These are phyloP conservation scores for Cheilosia impressa DNA, from an alignment of 2,888 invertebrate genomes.

Conservation along the genomic window DNA sequence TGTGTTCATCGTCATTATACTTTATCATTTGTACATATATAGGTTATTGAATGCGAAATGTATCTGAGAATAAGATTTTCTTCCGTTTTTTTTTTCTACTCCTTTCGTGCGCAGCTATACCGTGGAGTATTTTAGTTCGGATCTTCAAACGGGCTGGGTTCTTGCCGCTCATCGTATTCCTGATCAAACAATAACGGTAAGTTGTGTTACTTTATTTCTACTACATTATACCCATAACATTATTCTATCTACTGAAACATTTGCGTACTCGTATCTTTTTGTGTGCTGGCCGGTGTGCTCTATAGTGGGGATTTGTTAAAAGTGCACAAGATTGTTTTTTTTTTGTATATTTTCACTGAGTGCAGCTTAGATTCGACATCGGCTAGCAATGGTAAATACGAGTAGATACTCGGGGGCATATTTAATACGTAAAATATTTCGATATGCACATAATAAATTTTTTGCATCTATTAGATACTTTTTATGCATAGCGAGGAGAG, in stretches of 20 bases:
- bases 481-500: slow-evolving; percentile 22
- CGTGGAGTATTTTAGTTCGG: slow-evolving; percentile 90
- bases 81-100: slow-evolving; percentile 31
- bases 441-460: slow-evolving; percentile 74
- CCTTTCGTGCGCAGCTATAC: slow-evolving; percentile 86
- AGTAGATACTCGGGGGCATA: slow-evolving; percentile 24
- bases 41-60: slow-evolving; percentile 74
- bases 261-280: slow-evolving; percentile 34
- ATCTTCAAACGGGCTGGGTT: slow-evolving; percentile 91
- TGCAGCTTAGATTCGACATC: slow-evolving; percentile 66
- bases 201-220: slow-evolving; percentile 73
- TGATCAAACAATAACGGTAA: slow-evolving; percentile 88
- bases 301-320: slow-evolving; percentile 36
- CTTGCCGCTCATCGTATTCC: slow-evolving; percentile 88
- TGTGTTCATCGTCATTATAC: slow-evolving; percentile 73
- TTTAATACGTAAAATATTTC: slow-evolving; percentile 70
- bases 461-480: slow-evolving; percentile 68
- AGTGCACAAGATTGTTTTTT: slow-evolving; percentile 10
- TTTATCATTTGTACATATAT: slow-evolving; percentile 72
- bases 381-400: slow-evolving; percentile 33
- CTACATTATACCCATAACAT: slow-evolving; percentile 52
- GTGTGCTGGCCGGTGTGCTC: slow-evolving; percentile 9
- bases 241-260: slow-evolving; percentile 56
- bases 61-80: slow-evolving; percentile 61
- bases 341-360: slow-evolving; percentile 26